Conservation (phyloP, 2,113 vertebrate species). For the Leptosomus discolor region DNA sequence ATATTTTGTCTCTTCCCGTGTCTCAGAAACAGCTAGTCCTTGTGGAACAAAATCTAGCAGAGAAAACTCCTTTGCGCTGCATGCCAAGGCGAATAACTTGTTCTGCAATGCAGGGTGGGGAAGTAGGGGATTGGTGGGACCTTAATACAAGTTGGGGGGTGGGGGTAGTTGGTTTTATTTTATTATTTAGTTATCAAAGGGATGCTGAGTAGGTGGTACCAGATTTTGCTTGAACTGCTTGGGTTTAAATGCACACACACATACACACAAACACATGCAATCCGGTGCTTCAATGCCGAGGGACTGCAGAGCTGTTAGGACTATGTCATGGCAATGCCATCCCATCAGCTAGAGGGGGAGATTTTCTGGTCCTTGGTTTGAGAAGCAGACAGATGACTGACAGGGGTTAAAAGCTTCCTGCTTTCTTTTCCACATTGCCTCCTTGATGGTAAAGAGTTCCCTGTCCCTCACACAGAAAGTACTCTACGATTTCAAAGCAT, state of each 20-base stretch:
- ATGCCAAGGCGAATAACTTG: background rate
- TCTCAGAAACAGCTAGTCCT: conserved; percentile 1
- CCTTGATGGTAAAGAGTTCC: conserved; percentile 21
- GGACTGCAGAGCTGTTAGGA: conserved; percentile 29
- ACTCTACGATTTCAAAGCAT: conserved; percentile 28
- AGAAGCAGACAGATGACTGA: conserved; percentile 65
- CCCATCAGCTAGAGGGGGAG: conserved; percentile 34
- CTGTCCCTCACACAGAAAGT: conserved; percentile 28
- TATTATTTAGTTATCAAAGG: background rate
- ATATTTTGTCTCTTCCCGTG: conserved; percentile 22
- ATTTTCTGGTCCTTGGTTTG: conserved; percentile 12
- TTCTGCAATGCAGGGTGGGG: background rate
- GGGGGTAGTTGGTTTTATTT: fast-evolving
- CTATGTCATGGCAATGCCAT: conserved; percentile 13
- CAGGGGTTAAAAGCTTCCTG: conserved; percentile 65
- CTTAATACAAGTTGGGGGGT: background rate
- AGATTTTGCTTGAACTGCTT: background rate
- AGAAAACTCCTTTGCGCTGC: background rate
- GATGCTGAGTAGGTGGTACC: background rate
- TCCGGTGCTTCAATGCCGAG: background rate
- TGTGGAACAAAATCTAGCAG: background rate
- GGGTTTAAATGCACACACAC: background rate
- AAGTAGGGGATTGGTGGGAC: background rate
- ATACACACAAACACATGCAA: background rate
- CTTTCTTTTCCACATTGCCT: conserved; percentile 41